phyloP scores from a whole-genome alignment of 2,113 vertebrate species.

The Psilopsiagon aymara region DNA sequence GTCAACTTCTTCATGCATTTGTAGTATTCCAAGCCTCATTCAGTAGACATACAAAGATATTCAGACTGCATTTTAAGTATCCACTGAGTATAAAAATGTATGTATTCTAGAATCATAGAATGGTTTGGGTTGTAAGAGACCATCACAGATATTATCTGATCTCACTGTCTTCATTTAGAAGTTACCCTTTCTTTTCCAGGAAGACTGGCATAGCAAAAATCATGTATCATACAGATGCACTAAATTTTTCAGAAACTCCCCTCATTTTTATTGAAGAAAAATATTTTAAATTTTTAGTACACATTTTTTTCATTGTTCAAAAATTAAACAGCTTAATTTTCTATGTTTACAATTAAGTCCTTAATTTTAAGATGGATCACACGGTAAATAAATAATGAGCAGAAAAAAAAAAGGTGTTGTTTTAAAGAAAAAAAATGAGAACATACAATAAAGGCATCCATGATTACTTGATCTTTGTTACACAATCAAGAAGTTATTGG shows the following conservation, averaged over 20 bases:
- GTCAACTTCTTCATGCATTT: background rate
- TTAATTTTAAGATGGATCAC: background rate
- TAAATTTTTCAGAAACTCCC: background rate
- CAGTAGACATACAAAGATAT: background rate
- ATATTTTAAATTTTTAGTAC: background rate
- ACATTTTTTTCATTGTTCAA: background rate
- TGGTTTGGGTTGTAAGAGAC: background rate
- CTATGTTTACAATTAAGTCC: background rate
- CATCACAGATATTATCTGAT: background rate
- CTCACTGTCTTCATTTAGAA: background rate
- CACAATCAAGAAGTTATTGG: background rate
- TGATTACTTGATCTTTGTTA: background rate
- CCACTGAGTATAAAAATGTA: background rate
- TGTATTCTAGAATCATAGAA: background rate
- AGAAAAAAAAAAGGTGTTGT: background rate
- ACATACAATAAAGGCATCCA: background rate
- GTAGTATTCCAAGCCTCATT: background rate
- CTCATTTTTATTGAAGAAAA: background rate
- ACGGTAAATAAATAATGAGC: background rate
- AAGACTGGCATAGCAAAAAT: background rate
- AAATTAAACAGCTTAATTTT: background rate
- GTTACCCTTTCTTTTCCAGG: background rate
- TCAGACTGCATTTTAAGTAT: background rate
- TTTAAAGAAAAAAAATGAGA: background rate
- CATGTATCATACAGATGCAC: background rate